These are phyloP conservation scores for Xenopus borealis DNA, from an alignment of 2,113 vertebrate genomes.

Conservation along the genomic window DNA sequence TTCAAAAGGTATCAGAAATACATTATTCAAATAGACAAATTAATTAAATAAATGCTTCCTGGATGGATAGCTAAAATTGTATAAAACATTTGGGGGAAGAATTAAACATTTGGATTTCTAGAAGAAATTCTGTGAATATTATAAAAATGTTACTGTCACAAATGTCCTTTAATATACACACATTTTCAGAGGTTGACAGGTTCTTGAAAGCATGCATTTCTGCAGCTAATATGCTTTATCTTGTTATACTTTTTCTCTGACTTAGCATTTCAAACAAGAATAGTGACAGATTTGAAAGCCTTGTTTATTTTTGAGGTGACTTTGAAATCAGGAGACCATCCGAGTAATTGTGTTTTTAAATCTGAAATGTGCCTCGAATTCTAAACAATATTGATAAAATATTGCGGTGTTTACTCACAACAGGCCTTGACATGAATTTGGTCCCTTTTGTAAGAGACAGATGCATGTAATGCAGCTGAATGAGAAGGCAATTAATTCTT, in stretches of 20 bases:
- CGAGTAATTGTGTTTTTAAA: constrained; percentile 46
- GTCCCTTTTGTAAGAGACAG: not conserved
- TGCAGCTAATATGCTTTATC: constrained; percentile 43
- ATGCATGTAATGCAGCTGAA: constrained; percentile 43
- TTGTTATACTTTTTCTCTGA: constrained; percentile 43
- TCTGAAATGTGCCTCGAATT: constrained; percentile 50
- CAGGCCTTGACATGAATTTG: constrained; percentile 31
- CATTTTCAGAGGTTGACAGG: constrained; percentile 41
- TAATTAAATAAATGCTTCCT: not conserved
- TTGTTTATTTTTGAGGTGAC: constrained; percentile 48
- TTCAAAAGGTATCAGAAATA: too few species aligned
- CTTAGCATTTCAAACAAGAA: constrained; percentile 42
- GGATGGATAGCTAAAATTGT: not conserved
- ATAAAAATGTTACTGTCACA: constrained; percentile 39
- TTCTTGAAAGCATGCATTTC: constrained; percentile 36
- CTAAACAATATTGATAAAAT: constrained; percentile 48
- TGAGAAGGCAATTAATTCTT: not conserved
- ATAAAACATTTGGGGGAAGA: not conserved
- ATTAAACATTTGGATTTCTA: constrained; percentile 20
- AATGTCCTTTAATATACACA: constrained; percentile 36
- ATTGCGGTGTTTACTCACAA: constrained; percentile 37
- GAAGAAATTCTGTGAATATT: constrained; percentile 14
- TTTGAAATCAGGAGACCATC: constrained; percentile 49
- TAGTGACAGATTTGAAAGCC: constrained; percentile 45
- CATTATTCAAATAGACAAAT: too few species aligned